Base-by-base conservation (phyloP, 2,113 vertebrate species). In the Nestor notabilis region DNA sequence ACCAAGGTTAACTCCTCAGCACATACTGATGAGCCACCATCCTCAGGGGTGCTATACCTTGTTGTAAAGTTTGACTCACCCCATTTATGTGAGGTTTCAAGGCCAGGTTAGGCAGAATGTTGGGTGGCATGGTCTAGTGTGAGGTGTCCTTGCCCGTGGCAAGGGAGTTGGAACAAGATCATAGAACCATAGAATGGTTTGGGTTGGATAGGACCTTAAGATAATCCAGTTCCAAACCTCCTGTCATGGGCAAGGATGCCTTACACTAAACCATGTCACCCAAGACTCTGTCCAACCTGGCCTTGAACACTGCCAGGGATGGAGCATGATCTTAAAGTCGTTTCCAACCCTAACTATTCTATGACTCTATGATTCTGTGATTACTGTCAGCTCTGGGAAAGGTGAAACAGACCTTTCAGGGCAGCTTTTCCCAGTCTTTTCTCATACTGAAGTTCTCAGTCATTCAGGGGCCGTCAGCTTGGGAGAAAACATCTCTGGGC, bases 401-500 rank as follows among this genome's bases (percentile, higher is more conserved):
- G 20, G 75, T 6, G 21, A 74, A 94, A n/a, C 24, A 41, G 21
- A 5, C 9, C 44, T 52, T 86, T 53, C 25, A 53, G 5, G 52
- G 61, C 20, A 94, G 39, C 39, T 44, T 91, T 87, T 93, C 70
- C 44, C 52, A 39, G 33, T 56, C 7, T 16, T 83, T 43, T 49
- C 71, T 86, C 21, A 4, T 41, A 13, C 46, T 37, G 44, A 65
- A 83, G 41, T 66, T 89, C 76, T 63, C 63, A 83, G 83, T 46
- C 43, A 8, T 46, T 11, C 3, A n/a, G 81, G 37, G n/a, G 72
- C 44, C 4, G 0, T 83, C 52, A 69, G 25, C 43, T 89, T 2
- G 5, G 37, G 55, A 93, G 89, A 89, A 95, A 86, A 89, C 44
- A 89, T 10, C 70, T 94, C 69, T 79, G 74, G 93, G 79, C 83